Evolutionary conservation across 2,888 invertebrate species (phyloP), one percentile per base, ranked within the genome.

Genomic region (Zygaena filipendulae): DNA sequence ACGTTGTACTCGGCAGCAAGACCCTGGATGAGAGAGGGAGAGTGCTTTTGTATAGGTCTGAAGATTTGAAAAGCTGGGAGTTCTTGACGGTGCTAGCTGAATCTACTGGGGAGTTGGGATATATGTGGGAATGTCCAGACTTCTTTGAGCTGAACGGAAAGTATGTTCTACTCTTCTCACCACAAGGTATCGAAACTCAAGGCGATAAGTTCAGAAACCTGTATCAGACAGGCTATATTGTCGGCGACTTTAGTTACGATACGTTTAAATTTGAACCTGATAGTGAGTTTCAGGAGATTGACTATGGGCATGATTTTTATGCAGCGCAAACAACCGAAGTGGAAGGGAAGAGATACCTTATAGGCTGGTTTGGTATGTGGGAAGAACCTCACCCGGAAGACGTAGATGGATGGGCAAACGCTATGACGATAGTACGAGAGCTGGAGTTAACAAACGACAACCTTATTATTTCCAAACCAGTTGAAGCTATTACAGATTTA

Each of bases 41-140:
- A 35, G 70, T 71, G 0, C 42, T 79, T 4, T 39, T 81, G 2
- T 81, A 79, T 29, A 59, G 69, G 38, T 81, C 81, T 1, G 25
- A 30, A 6, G 63, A 82, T 40, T 38, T 82, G 42, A 47, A 49
- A 20, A 47, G 36, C 6, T 80, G 80, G 80, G 67, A 70, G 23
- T 75, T 61, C 23, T 42, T 77, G 21, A 53, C 43, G 4, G 57
- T 69, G 4, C 31, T 80, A 2, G 75, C 52, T 18, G 70, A 74
- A 42, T 68, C 77, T 2, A 45, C 59, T 3, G 67, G 63, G 8
- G 54, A 57, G 9, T 33, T 57, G 34, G 72, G 71, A 1, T 77
- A 70, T 28, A 79, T 81, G 75, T 82, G 79, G 75, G 82, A 82
- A 39, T 82, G 82, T 36, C 82, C 82, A 0, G 81, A 82, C 36